These are phyloP conservation scores for roundworm (Caenorhabditis elegans) DNA, from an alignment of 1,140 invertebrate genomes.

Conservation along the genomic window WBcel235 BX284605.5:8532001-8532500, in stretches of 20 bases:
- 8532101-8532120: conserved; percentile 55
- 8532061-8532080: too few relatives aligned
- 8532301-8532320: conserved; percentile 57
- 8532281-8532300: not conserved
- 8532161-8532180: conserved; percentile 62
- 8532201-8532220: conserved; percentile 61
- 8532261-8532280: conserved; percentile 5
- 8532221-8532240: not conserved
- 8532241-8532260: not conserved
- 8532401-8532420: too few relatives aligned
- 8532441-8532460: not conserved
- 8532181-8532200: conserved; percentile 66
- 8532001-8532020: conserved; percentile 9
- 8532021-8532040: too few relatives aligned
- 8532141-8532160: conserved; percentile 65
- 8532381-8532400: conserved; percentile 42
- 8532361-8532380: conserved; percentile 43
- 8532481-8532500: too few relatives aligned
- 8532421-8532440: too few relatives aligned
- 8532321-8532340: conserved; percentile 57
- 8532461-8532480: not conserved
- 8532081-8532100: too few relatives aligned
- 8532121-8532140: not conserved
- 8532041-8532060: too few relatives aligned
- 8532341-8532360: conserved; percentile 57